These are phyloP conservation scores for Stercorarius parasiticus DNA, from an alignment of 2,113 vertebrate genomes.

Conservation along the genomic window DNA sequence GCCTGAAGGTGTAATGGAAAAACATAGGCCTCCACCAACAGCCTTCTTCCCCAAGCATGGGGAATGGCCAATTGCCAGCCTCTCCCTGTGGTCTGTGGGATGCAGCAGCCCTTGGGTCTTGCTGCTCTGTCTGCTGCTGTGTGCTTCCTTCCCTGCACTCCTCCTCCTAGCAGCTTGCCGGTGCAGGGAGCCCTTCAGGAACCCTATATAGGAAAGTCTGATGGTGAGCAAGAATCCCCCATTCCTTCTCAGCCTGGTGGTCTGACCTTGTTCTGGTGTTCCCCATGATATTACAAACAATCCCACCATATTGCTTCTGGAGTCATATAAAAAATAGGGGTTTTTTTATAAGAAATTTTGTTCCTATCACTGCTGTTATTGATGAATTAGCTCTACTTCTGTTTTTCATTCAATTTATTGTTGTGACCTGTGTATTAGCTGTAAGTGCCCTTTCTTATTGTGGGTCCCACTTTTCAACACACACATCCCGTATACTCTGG, in stretches of 20 bases:
- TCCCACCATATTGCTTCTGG: background rate
- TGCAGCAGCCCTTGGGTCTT: background rate
- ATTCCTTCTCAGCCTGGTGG: background rate
- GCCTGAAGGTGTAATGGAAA: background rate
- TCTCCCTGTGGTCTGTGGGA: background rate
- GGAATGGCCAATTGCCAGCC: background rate
- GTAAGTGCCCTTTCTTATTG: background rate
- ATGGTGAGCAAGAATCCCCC: background rate
- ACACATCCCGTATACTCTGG: background rate
- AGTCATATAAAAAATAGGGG: background rate
- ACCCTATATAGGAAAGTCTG: background rate
- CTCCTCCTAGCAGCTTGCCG: background rate
- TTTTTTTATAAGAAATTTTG: background rate
- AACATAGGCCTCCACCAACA: rapidly evolving
- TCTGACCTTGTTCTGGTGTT: background rate
- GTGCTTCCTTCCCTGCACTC: background rate
- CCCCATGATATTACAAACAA: background rate
- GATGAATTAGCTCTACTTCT: background rate
- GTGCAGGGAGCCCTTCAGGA: background rate
- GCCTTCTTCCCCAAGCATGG: background rate
- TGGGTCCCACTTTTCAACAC: background rate
- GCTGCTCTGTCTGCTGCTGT: background rate
- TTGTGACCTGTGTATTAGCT: background rate
- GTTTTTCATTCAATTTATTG: background rate
- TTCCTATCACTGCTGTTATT: background rate